These are phyloP conservation scores for Elymnias hypermnestra DNA, from an alignment of 1,140 invertebrate species.

Conservation along the genomic window DNA sequence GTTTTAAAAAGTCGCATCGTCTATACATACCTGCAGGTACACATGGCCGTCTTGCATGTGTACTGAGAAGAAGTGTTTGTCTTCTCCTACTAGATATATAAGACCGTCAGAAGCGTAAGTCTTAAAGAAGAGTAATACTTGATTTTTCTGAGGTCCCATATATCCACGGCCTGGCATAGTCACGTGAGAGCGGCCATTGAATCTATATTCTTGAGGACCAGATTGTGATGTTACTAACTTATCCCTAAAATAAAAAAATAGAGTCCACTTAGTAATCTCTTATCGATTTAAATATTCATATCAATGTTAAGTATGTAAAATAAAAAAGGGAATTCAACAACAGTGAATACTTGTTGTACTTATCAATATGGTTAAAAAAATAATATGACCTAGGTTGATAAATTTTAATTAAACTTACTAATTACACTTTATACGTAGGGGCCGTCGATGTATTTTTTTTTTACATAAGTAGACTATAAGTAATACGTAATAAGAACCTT, in stretches of 20 bases:
- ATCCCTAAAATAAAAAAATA: conserved; percentile 67
- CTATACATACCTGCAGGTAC: conserved; percentile 78
- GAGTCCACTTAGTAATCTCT: neutral
- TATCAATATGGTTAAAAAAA: too few species aligned
- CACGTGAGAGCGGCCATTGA: conserved; percentile 82
- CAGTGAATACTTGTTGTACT: too few species aligned
- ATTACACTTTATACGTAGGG: too few species aligned
- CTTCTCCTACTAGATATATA: conserved; percentile 89
- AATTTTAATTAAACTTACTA: too few species aligned
- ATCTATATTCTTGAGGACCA: conserved; percentile 81
- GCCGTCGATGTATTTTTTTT: too few species aligned
- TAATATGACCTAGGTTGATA: too few species aligned
- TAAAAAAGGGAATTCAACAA: too few species aligned
- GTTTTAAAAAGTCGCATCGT: too few species aligned
- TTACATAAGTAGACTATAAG: too few species aligned
- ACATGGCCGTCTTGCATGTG: conserved; percentile 88
- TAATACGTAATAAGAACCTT: conserved; percentile 78
- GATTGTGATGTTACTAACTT: conserved; percentile 79
- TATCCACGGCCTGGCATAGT: conserved; percentile 48
- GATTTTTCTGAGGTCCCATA: conserved; percentile 48
- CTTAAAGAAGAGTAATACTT: conserved; percentile 82
- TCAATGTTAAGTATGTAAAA: too few species aligned
- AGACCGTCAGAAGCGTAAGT: conserved; percentile 91
- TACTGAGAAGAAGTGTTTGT: conserved; percentile 87
- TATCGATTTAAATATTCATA: too few species aligned